A percentile compares a stretch with the other conserved stretches of the same genome.
These are phyloP conservation scores for Bombus sibiricus DNA, from an alignment of 1,140 invertebrate species.

Conservation along the genomic window DNA sequence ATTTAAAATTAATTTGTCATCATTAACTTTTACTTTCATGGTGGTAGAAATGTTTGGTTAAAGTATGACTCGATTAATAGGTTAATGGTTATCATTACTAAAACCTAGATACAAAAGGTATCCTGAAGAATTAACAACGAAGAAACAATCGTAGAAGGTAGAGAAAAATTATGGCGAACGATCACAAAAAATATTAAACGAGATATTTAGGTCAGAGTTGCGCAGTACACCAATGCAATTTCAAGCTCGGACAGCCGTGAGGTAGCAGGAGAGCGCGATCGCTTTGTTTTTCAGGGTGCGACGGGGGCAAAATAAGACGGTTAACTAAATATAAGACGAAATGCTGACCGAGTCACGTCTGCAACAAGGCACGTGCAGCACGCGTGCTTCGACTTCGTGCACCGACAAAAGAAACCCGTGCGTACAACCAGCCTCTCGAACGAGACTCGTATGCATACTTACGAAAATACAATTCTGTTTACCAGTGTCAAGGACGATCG, in stretches of 20 bases:
- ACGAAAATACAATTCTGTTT: slow-evolving; percentile 53
- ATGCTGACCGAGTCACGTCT: slow-evolving; percentile 75
- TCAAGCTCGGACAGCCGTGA: slow-evolving; percentile 33
- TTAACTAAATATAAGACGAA: slow-evolving; percentile 68
- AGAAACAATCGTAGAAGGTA: background rate
- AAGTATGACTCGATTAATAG: no score
- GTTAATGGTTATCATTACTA: no score
- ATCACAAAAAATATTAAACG: slow-evolving; percentile 41
- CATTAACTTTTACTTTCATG: no score
- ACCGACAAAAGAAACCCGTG: slow-evolving; percentile 70
- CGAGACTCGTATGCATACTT: slow-evolving; percentile 10
- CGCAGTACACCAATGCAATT: slow-evolving; percentile 42
- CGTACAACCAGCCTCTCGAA: slow-evolving; percentile 34
- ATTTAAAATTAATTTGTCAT: no score
- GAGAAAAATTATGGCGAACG: background rate
- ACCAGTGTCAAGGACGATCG: slow-evolving; percentile 42
- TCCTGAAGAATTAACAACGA: background rate
- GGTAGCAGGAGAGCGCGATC: slow-evolving; percentile 13
- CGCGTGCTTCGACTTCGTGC: slow-evolving; percentile 73
- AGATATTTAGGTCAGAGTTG: slow-evolving; percentile 60
- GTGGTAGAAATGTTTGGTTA: no score
- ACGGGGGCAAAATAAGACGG: slow-evolving; percentile 66
- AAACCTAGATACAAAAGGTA: no score
- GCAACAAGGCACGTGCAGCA: slow-evolving; percentile 77
- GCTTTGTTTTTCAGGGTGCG: slow-evolving; percentile 63